Evolutionary conservation across 2,888 invertebrate genomes (phyloP).

Genomic region (Aricia artaxerxes): DNA sequence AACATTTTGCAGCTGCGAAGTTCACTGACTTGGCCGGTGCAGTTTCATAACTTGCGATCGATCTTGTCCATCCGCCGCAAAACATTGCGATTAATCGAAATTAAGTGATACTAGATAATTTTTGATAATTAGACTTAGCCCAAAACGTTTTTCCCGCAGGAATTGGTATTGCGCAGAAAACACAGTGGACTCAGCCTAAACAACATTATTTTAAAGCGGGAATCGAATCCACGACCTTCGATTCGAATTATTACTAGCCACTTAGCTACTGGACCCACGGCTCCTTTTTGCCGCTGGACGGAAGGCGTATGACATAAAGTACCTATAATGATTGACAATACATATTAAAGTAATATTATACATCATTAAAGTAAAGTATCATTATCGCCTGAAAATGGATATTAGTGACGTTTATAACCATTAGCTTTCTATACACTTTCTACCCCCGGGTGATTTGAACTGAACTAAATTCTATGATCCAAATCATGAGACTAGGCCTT

Average conservation of each 20-base stretch:
- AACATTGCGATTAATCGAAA: background rate
- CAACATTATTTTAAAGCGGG: too few species aligned
- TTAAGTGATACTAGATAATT: too few species aligned
- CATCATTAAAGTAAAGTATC: background rate
- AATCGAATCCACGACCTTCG: too few species aligned
- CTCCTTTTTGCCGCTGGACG: too few species aligned
- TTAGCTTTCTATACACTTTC: conserved; percentile 37
- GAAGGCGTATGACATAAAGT: too few species aligned
- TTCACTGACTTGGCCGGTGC: conserved; percentile 12
- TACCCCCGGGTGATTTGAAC: conserved; percentile 36
- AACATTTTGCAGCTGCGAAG: conserved; percentile 21
- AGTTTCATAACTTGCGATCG: conserved; percentile 7
- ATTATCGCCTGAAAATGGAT: conserved; percentile 4
- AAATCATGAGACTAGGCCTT: background rate
- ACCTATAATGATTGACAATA: too few species aligned
- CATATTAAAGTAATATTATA: background rate
- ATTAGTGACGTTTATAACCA: background rate
- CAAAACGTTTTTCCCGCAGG: too few species aligned
- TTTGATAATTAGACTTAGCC: too few species aligned
- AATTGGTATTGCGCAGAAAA: too few species aligned
- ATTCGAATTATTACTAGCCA: too few species aligned
- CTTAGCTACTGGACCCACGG: too few species aligned
- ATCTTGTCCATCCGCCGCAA: background rate
- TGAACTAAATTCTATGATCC: background rate
- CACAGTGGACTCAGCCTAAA: too few species aligned